Evolutionary conservation across 2,888 invertebrate genomes (phyloP), one percentile per base, ranked within the genome.

Genomic region (Hyalella azteca): DNA sequence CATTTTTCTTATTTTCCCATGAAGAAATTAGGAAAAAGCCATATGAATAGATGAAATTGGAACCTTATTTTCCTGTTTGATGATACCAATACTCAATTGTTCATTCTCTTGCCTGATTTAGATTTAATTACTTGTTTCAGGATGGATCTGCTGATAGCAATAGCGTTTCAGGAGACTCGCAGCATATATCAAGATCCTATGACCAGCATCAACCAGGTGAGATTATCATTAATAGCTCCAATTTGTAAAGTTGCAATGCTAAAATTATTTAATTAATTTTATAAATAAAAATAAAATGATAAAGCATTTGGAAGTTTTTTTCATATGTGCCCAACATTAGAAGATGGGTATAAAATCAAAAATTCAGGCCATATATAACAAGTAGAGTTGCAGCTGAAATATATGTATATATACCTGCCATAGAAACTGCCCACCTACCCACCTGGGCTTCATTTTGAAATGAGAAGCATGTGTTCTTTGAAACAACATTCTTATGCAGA

Each of bases 141-240:
- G 83, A 84, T 77, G 80, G 79, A 73, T 82, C 81, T 29, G 54
- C 77, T 36, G 81, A 84, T 26, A 82, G 81, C 11, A 84, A 84
- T 45, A 84, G 84, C 60, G 39, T 84, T n/a, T 84, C 81, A 36
- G 84, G 80, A 3, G 81, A 84, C 22, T 84, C 81, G 22, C 84
- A 84, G 59, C 66, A 84, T 22, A 78, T 79, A 26, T 79, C 80
- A 48, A 77, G 80, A 22, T 79, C 80, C n/a, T 80, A 73, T 73
- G 78, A 79, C 11, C 45, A 77, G 15, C 83, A 83, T 41, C 80
- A 81, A 36, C 50, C 80, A 48, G 79, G 83, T 81, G 48, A 81
- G 80, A 29, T 50, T 15, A 36, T 45, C 32, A 36, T 4, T 75
- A 7, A 15, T 15, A 15, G 45, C 15, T 50, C 22, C 1, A 13